Percentiles rank a stretch among this genome's conserved stretches.
Evolutionary conservation across 2,888 invertebrate species (phyloP).

Genomic region (Agonopterix arenella): DNA sequence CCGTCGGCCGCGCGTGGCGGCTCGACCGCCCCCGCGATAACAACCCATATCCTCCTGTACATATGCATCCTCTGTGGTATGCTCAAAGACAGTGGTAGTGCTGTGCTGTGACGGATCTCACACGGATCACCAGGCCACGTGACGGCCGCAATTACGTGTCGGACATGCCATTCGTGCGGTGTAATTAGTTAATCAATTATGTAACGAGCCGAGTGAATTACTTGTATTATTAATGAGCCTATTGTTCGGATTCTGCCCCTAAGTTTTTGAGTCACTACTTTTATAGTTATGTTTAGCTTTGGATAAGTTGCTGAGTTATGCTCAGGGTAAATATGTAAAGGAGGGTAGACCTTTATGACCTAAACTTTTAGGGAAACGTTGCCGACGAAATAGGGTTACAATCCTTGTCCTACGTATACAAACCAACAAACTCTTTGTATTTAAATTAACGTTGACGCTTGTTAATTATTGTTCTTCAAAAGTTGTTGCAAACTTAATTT

Average conservation of each 20-base stretch:
- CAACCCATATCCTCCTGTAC: conserved; percentile 14
- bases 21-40: conserved; percentile 10
- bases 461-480: not conserved
- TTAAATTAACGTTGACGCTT: conserved; percentile 15
- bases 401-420: conserved; percentile 7
- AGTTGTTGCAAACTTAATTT: no score
- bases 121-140: conserved; percentile 21
- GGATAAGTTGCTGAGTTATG: not conserved
- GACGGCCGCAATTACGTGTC: conserved; percentile 9
- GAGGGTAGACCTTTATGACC: conserved; percentile 2
- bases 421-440: conserved; percentile 4
- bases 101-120: conserved; percentile 27
- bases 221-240: conserved; percentile 4
- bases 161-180: conserved; percentile 26
- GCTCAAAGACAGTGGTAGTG: conserved; percentile 27
- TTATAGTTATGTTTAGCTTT: not conserved
- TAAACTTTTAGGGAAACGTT: conserved; percentile 8
- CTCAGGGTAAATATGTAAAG: conserved; percentile 2
- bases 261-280: conserved; percentile 3
- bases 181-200: conserved; percentile 51
- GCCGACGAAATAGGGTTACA: conserved; percentile 8
- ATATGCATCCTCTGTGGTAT: conserved; percentile 1
- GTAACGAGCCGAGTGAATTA: conserved; percentile 30
- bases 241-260: not conserved
- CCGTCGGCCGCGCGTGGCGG: conserved; percentile 46